Evolutionary conservation across 1,140 invertebrate species (phyloP), one percentile per base, ranked within the genome.

Genomic region (Camponotus floridanus): DNA sequence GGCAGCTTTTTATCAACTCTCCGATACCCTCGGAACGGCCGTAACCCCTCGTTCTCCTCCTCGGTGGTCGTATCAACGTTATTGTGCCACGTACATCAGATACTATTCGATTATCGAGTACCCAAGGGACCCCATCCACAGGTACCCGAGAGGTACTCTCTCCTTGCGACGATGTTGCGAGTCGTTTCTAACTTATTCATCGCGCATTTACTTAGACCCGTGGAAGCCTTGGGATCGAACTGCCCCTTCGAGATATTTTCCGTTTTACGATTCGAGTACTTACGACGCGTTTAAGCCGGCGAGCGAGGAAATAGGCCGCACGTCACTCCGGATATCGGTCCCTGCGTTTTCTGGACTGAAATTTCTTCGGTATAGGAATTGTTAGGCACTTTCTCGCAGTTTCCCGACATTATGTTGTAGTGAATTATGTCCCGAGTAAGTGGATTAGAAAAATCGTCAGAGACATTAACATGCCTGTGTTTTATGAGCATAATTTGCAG

Each of bases 201-300:
- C 91, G 88, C 65, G 86, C 91, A 89, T 92, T 92, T 92, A 92
- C 91, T 92, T 91, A 90, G 89, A 88, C 59, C 78, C 36, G 65
- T 68, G 15, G 33, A 61, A 81, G 76, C 48, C 62, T 18, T 11
- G 73, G 84, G 83, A 88, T 89, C 79, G 62, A 91, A 85, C 83
- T 79, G 71, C 81, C 90, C 88, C 87, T 87, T 78, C 81, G 86
- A 88, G 89, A 76, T 86, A 85, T 62, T 62, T 79, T 51, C 51
- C 48, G 80, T 91, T 91, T 91, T 91, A 91, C 80, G 86, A 88
- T 87, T 81, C 83, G 61, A 85, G 70, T 76, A 83, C 88, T 86
- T 88, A 87, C 87, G 71, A 87, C 51, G 65, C 84, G 79, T 87
- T 91, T 86, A 88, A 90, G 79, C 78, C 42, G 55, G 84, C 55